Evolutionary conservation across 1,140 invertebrate species (phyloP).

Genomic region (Procambarus clarkii): DNA sequence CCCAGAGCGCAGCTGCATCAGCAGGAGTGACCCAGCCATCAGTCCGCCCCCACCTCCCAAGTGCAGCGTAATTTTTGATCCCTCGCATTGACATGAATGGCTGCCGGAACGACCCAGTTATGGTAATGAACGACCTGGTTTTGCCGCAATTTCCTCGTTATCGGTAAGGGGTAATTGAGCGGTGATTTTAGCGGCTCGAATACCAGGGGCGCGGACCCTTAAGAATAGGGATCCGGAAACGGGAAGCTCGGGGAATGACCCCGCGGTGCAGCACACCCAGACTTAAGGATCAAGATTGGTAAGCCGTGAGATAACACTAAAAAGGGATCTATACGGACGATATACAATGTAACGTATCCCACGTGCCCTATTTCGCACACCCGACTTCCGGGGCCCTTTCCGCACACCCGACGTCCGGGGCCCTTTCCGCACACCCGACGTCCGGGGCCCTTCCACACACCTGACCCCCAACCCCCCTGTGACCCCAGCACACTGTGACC

Average conservation of each 20-base stretch:
- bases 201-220: not conserved
- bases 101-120: conserved; percentile 6
- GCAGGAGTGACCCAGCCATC: not conserved
- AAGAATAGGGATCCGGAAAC: not conserved
- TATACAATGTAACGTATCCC: too few species aligned
- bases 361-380: too few species aligned
- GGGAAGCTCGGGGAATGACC: not conserved
- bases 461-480: not conserved
- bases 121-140: conserved; percentile 1
- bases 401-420: too few species aligned
- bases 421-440: too few species aligned
- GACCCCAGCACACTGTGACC: not conserved
- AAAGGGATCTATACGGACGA: not conserved
- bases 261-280: not conserved
- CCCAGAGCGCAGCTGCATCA: too few species aligned
- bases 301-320: not conserved
- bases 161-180: conserved; percentile 6
- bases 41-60: not conserved
- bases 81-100: conserved; percentile 4
- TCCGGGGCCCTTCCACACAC: too few species aligned
- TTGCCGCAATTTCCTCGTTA: conserved; percentile 11
- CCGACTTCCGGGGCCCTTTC: too few species aligned
- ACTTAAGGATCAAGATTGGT: not conserved
- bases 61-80: not conserved
- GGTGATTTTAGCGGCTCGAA: not conserved